Base-by-base conservation (phyloP, 2,797 vertebrate genomes). In the Urophycis tenuis region DNA sequence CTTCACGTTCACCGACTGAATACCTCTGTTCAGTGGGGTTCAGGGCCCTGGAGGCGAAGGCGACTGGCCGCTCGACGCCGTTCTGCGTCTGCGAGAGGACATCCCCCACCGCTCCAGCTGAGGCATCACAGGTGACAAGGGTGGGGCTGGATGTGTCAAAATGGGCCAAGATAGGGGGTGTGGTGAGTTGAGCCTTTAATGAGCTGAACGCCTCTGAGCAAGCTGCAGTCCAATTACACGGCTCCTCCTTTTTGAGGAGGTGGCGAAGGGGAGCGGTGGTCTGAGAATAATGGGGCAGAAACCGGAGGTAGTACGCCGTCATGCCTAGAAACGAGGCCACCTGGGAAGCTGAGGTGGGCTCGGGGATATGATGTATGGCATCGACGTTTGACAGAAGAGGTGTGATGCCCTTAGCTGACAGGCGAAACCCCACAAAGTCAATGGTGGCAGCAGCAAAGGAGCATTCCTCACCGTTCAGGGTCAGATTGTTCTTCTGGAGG, bases 381-480 rank as follows among this genome's bases (percentile, higher is more conserved):
- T 74, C 77, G 5, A 53, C 41, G 30, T 74, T 78, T 17, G 77
- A 78, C 6, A 69, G 33, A 1, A 30, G 77, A 15, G 49, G 72
- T 17, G 33, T 29, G n/a, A 69, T 74, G 14, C 60, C 72, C 25
- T 67, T 22, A 0, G 60, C 53, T 3, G 60, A 33, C 14, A 74
- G 36, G 7, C 36, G 1, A 31, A 70, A 78, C 15, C 72, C 72
- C 29, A 78, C 72, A 70, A 74, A 78, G 29, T 78, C 72, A 15
- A 74, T 70, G 10, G 53, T 32, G 6, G 74, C 67, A 6, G 41
- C 30, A 0, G 64, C 11, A 3, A 78, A 71, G 31, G 35, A 2
- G 29, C 73, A 79, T 30, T 79, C 74, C 3, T 74, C 73, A 3
- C 17, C 64, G 29, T 78, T 78, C 69, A 78, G 72, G 10, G 75